Conservation (phyloP, 2,113 vertebrate species). For the Paramisgurnus dabryanus region DNA sequence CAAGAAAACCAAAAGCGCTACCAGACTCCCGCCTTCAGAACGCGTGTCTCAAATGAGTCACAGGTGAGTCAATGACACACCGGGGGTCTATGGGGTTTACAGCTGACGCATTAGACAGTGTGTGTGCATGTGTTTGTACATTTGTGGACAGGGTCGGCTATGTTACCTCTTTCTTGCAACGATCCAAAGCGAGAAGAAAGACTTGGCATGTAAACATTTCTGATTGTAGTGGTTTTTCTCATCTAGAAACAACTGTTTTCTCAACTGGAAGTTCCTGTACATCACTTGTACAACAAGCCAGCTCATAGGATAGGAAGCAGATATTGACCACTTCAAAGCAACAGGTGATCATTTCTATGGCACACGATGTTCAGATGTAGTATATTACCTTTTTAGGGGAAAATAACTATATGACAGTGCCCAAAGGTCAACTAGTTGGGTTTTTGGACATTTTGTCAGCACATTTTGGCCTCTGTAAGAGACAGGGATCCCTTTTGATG, state of each 20-base stretch:
- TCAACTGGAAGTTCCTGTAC: constrained; percentile 17
- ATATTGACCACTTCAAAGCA: not conserved
- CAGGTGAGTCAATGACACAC: constrained; percentile 69
- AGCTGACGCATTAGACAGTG: constrained; percentile 28
- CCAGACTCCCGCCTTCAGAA: constrained; percentile 69
- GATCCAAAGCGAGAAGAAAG: constrained; percentile 31
- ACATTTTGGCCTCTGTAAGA: too few species aligned
- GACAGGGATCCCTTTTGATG: too few species aligned
- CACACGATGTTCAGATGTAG: not conserved
- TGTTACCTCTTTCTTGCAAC: not conserved
- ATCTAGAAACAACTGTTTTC: not conserved
- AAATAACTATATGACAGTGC: too few species aligned
- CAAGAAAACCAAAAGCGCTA: constrained; percentile 60
- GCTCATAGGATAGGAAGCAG: not conserved
- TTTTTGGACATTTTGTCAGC: too few species aligned
- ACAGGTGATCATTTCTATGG: not conserved
- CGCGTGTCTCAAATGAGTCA: constrained; percentile 63
- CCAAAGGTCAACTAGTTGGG: too few species aligned
- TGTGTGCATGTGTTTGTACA: not conserved
- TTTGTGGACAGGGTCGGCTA: too few species aligned
- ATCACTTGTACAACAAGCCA: not conserved
- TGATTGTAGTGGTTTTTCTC: constrained; percentile 13
- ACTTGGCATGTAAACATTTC: constrained; percentile 20
- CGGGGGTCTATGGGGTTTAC: constrained; percentile 8
- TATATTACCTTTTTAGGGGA: too few species aligned